Evolutionary conservation across 1,140 invertebrate species (phyloP).

Genomic region (Trichoplusia ni): DNA sequence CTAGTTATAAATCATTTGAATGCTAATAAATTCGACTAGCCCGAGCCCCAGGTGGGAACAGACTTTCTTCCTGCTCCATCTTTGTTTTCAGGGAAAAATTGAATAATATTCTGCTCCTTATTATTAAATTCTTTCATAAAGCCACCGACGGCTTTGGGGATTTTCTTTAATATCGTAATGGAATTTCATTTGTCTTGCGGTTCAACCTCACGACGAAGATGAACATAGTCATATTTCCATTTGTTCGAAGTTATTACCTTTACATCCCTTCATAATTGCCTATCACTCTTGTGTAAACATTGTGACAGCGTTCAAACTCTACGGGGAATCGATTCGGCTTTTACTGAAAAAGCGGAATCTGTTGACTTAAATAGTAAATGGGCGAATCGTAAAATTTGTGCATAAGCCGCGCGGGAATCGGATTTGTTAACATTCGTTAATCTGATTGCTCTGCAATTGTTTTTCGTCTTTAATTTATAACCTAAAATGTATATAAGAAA

Average conservation of each 20-base stretch:
- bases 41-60: conserved; percentile 68
- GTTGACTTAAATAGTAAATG: conserved; percentile 16
- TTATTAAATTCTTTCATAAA: conserved; percentile 75
- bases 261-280: conserved; percentile 21
- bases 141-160: conserved; percentile 58
- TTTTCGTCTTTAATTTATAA: neutral
- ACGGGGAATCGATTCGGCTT: conserved; percentile 3
- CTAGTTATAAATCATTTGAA: conserved; percentile 82
- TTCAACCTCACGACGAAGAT: conserved; percentile 40
- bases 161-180: conserved; percentile 70
- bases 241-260: conserved; percentile 29
- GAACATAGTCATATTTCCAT: conserved; percentile 37
- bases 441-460: neutral
- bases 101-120: conserved; percentile 73
- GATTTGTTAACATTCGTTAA: conserved; percentile 12
- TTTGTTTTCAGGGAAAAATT: conserved; percentile 71
- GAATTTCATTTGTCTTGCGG: conserved; percentile 66
- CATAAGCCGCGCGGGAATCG: neutral
- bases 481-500: too few species aligned
- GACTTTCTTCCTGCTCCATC: conserved; percentile 68
- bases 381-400: neutral
- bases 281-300: conserved; percentile 19
- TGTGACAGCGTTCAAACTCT: conserved; percentile 13
- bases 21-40: conserved; percentile 80
- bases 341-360: conserved; percentile 4